Conservation (phyloP, 1,140 invertebrate genomes). For the Eumeta japonica region DNA sequence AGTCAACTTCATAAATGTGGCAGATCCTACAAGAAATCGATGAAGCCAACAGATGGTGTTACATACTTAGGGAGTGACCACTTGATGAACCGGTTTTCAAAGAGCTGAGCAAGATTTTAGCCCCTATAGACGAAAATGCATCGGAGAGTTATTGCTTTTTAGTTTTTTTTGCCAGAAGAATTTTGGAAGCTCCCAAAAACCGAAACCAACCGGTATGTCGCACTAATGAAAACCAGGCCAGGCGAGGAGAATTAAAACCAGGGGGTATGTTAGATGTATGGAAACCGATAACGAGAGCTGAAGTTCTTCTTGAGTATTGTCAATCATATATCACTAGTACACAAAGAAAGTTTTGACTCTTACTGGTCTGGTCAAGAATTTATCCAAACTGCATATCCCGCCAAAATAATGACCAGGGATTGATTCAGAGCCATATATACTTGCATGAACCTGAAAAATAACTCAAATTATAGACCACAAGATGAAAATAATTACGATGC, state of each 20-base stretch:
- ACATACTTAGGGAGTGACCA: neutral
- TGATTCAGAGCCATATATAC: slow-evolving; percentile 9
- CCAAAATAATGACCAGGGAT: slow-evolving; percentile 6
- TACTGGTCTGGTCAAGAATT: slow-evolving; percentile 14
- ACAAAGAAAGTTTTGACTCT: slow-evolving; percentile 14
- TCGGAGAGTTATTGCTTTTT: slow-evolving; percentile 12
- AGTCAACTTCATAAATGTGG: too few relatives aligned
- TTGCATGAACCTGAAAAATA: slow-evolving; percentile 12
- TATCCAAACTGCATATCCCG: slow-evolving; percentile 8
- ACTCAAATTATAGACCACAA: slow-evolving; percentile 8
- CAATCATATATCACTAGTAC: slow-evolving; percentile 12
- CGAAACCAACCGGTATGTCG: slow-evolving; percentile 13
- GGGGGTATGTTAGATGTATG: slow-evolving; percentile 10
- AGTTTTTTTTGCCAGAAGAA: slow-evolving; percentile 11
- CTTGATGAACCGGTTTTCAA: slow-evolving; percentile 2
- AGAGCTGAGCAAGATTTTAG: neutral
- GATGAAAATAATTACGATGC: slow-evolving; percentile 7
- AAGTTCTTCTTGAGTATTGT: slow-evolving; percentile 10
- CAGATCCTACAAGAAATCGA: too few relatives aligned
- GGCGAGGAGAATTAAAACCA: slow-evolving; percentile 7
- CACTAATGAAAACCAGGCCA: slow-evolving; percentile 11
- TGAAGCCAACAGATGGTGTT: slow-evolving; percentile 2
- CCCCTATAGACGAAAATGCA: slow-evolving; percentile 9
- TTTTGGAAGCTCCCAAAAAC: slow-evolving; percentile 10
- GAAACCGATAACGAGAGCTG: slow-evolving; percentile 11